These are phyloP conservation scores for Syngnathus floridae DNA, from an alignment of 2,113 vertebrate genomes.

Conservation along the genomic window DNA sequence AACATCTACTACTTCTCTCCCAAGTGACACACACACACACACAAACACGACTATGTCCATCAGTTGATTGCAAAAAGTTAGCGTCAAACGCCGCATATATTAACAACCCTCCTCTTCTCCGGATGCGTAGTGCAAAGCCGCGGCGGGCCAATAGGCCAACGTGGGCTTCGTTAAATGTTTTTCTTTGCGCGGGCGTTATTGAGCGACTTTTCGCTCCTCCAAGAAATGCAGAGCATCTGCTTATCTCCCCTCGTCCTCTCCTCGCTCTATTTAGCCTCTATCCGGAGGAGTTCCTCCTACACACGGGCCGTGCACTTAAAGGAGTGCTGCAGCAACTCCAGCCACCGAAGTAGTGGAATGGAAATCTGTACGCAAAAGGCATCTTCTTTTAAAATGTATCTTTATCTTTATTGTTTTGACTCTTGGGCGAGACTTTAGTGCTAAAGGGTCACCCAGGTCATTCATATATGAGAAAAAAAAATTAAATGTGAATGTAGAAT, in stretches of 20 bases:
- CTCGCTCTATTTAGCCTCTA: conserved; percentile 33
- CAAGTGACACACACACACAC: background rate
- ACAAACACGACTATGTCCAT: background rate
- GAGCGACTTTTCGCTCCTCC: conserved; percentile 38
- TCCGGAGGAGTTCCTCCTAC: conserved; percentile 46
- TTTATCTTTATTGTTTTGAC: background rate
- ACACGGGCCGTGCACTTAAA: conserved; percentile 30
- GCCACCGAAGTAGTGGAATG: background rate
- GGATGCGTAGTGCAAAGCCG: conserved; percentile 13
- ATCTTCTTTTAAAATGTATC: background rate
- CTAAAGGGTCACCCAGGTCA: background rate
- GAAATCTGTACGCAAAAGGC: background rate
- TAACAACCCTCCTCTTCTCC: background rate
- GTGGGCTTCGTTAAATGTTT: conserved; percentile 18
- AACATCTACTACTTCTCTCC: background rate
- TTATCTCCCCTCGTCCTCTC: conserved; percentile 33
- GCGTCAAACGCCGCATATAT: background rate
- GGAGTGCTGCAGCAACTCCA: conserved; percentile 12
- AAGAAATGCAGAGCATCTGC: conserved; percentile 39
- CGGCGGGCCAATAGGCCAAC: conserved; percentile 2
- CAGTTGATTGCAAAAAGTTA: conserved; percentile 7
- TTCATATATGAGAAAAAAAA: background rate
- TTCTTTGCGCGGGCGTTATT: conserved; percentile 35
- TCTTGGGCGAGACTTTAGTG: background rate
- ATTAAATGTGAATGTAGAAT: background rate